Percentiles rank a stretch among this genome's conserved stretches.
Conservation (phyloP, 2,888 invertebrate species). For the Aspidiotus destructor region DNA sequence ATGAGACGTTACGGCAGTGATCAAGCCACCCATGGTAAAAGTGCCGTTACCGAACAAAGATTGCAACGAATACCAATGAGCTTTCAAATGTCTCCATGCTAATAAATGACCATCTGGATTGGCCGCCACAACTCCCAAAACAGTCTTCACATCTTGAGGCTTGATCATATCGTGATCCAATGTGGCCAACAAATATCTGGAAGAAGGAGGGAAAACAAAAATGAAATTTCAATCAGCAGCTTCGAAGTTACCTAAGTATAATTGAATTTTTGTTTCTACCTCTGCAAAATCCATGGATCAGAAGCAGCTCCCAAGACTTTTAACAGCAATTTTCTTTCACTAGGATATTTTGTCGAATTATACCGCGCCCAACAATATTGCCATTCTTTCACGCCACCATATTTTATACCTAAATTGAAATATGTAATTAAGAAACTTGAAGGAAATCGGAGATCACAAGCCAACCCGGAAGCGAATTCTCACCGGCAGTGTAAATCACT, state of each 20-base stretch:
- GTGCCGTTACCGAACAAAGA: conserved; percentile 55
- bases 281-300: conserved; percentile 71
- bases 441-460: not conserved
- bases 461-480: conserved; percentile 2
- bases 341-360: conserved; percentile 54
- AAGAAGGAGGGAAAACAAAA: conserved; percentile 2
- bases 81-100: conserved; percentile 63
- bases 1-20: conserved; percentile 54
- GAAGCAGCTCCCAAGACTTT: conserved; percentile 59
- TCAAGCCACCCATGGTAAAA: conserved; percentile 54
- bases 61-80: conserved; percentile 57
- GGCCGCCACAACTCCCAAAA: conserved; percentile 60
- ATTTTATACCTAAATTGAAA: conserved; percentile 55
- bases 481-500: conserved; percentile 53
- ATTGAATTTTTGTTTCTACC: conserved; percentile 43
- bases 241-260: not conserved
- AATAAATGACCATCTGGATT: conserved; percentile 61
- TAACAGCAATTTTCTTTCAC: conserved; percentile 61
- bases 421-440: not conserved
- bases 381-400: conserved; percentile 65
- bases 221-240: not conserved
- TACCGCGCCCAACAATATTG: conserved; percentile 64
- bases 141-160: conserved; percentile 59
- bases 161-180: conserved; percentile 59
- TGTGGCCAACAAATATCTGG: conserved; percentile 62